Conservation (phyloP, 2,113 vertebrate species). For the Holacanthus passer region DNA sequence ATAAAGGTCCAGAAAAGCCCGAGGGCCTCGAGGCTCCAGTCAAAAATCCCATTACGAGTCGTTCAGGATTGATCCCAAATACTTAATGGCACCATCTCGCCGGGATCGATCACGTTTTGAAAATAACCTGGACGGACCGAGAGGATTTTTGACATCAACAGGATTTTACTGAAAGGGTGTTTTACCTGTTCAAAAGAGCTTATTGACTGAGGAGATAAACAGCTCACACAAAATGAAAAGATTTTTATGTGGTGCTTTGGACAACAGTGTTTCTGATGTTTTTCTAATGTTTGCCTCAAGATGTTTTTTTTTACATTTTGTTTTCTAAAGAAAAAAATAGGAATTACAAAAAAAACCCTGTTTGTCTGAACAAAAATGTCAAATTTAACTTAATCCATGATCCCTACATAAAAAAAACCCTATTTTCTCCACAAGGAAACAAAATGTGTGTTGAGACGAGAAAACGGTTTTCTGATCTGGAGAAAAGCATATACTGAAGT, state of each 20-base stretch:
- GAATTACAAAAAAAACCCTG: not conserved
- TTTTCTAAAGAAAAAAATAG: constrained; percentile 6
- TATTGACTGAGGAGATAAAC: not conserved
- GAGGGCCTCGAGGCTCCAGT: constrained; percentile 59
- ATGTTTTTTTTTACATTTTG: not conserved
- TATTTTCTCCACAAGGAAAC: not conserved
- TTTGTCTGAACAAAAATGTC: not conserved
- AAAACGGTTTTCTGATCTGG: not conserved
- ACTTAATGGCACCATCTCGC: constrained; percentile 46
- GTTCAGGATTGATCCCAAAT: constrained; percentile 67
- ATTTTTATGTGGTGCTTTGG: not conserved
- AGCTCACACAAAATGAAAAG: not conserved
- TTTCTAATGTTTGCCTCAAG: not conserved
- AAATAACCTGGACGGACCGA: constrained; percentile 34
- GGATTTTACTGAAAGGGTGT: not conserved
- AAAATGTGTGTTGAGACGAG: not conserved
- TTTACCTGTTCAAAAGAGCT: not conserved
- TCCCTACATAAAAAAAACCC: not conserved
- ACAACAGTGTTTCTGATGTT: not conserved
- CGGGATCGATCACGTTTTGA: constrained; percentile 52
- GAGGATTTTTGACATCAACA: constrained; percentile 7
- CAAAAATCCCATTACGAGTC: constrained; percentile 68
- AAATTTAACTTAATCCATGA: not conserved
- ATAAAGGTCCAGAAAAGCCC: constrained; percentile 71
- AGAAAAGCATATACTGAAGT: not conserved